These are phyloP conservation scores for Cylindroiulus punctatus DNA, from an alignment of 2,888 invertebrate genomes.

Conservation along the genomic window DNA sequence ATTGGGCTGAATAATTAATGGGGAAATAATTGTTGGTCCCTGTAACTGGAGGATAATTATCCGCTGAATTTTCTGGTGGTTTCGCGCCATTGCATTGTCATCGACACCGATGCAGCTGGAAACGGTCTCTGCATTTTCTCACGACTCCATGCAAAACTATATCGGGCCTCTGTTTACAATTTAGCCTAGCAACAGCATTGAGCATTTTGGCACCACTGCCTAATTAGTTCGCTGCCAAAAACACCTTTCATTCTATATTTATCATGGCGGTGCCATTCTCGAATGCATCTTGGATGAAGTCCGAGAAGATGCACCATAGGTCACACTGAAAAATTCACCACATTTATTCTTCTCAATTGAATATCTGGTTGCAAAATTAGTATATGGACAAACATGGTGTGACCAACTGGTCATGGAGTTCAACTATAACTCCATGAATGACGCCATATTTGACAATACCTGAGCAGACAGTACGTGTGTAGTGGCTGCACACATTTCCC, in stretches of 20 bases:
- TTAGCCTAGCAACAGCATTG: constrained; percentile 26
- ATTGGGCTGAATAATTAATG: constrained; percentile 25
- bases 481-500: no score
- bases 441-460: no score
- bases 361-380: no score
- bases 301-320: background rate
- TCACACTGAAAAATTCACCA: background rate
- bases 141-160: constrained; percentile 10
- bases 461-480: no score
- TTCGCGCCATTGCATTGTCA: constrained; percentile 4
- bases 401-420: no score
- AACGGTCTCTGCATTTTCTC: constrained; percentile 27
- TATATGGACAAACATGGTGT: no score
- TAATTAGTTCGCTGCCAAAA: background rate
- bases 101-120: constrained; percentile 15
- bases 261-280: background rate
- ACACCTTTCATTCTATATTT: constrained; percentile 13
- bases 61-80: background rate
- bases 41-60: background rate
- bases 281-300: no score
- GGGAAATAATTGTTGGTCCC: background rate
- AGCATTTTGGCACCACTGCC: constrained; percentile 17
- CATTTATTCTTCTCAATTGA: no score
- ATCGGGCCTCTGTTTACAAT: constrained; percentile 29
- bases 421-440: no score